A percentile compares a stretch with the other conserved stretches of the same genome.
Conservation (phyloP, 2,888 invertebrate species). For the Limnephilus marmoratus region DNA sequence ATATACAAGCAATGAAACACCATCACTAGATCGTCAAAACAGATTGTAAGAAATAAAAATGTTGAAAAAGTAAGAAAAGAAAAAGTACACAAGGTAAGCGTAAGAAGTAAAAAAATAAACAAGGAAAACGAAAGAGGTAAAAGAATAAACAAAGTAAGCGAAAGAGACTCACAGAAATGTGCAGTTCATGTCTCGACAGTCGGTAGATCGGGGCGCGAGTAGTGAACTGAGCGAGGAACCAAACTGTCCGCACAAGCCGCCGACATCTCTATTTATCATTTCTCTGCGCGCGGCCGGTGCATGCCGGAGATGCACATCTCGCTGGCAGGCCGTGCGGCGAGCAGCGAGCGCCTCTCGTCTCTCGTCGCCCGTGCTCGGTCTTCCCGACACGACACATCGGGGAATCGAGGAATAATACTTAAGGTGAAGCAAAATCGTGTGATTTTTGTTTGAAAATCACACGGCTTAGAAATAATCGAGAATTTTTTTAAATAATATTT, state of each 20-base stretch:
- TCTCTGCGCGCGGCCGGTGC: constrained; percentile 35
- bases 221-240: constrained; percentile 30
- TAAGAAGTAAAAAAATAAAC: background rate
- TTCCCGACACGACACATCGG: background rate
- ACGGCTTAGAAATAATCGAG: too few relatives aligned
- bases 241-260: constrained; percentile 5
- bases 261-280: constrained; percentile 53
- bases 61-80: background rate
- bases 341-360: background rate
- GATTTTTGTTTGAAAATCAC: too few relatives aligned
- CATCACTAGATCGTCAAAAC: background rate
- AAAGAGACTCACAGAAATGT: constrained; percentile 50
- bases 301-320: constrained; percentile 3
- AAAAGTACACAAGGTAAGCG: background rate
- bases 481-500: too few relatives aligned
- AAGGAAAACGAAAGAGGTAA: constrained; percentile 18
- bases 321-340: background rate
- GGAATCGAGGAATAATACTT: background rate
- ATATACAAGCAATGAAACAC: background rate
- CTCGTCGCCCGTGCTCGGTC: background rate
- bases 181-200: constrained; percentile 51
- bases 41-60: background rate
- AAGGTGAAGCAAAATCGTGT: too few relatives aligned
- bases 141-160: background rate
- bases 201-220: constrained; percentile 32